These are phyloP conservation scores for Patella depressa DNA, from an alignment of 2,888 invertebrate genomes.

Conservation along the genomic window DNA sequence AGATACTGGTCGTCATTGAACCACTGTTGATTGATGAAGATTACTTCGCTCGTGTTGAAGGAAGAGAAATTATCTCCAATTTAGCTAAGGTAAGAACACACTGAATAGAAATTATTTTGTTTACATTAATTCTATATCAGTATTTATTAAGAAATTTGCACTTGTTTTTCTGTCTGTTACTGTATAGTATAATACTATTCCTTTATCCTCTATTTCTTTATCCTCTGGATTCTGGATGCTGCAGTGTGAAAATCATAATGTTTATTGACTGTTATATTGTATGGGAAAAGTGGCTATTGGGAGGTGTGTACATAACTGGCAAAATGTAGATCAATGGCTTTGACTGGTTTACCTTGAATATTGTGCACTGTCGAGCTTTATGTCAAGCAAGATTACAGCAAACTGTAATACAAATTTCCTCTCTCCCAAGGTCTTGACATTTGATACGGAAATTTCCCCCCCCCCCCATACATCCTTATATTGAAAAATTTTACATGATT, in stretches of 20 bases:
- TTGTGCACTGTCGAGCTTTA: neutral
- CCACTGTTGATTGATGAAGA: slow-evolving; percentile 99
- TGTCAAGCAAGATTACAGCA: neutral
- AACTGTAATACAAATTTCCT: neutral
- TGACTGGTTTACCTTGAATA: neutral
- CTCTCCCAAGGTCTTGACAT: too few species aligned
- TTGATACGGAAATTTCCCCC: too few species aligned
- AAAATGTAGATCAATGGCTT: neutral
- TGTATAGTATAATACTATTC: too few species aligned
- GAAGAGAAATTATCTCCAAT: slow-evolving; percentile 98
- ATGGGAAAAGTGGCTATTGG: neutral
- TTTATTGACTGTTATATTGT: neutral
- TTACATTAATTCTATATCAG: too few species aligned
- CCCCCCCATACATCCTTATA: neutral
- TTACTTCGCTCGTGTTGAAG: slow-evolving; percentile 99
- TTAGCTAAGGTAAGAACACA: slow-evolving; percentile 82
- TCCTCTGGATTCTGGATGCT: too few species aligned
- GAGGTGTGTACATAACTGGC: too few species aligned
- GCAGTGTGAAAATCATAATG: too few species aligned
- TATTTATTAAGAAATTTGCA: too few species aligned
- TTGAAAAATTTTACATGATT: neutral
- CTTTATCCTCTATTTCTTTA: too few species aligned
- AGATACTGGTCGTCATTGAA: slow-evolving; percentile 99
- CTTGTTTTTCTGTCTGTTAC: too few species aligned
- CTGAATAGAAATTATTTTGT: too few species aligned